phyloP scores from a whole-genome alignment of 2,113 vertebrate genomes.

The Apaloderma vittatum region DNA sequence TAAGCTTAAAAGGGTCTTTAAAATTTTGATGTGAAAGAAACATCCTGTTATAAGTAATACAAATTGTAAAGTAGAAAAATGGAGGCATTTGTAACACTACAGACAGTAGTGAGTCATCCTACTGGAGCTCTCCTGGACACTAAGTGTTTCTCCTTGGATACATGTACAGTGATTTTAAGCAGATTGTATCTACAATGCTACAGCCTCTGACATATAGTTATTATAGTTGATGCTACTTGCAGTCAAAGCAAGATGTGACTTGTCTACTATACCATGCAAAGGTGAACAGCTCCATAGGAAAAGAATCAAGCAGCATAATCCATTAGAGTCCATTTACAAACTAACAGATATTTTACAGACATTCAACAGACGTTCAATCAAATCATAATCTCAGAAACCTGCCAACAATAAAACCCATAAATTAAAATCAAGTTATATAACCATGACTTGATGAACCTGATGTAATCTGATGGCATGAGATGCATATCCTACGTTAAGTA shows the following conservation, averaged over 20 bases:
- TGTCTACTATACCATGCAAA: constrained; percentile 65
- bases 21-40: neutral
- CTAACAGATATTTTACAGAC: constrained; percentile 73
- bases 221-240: constrained; percentile 12
- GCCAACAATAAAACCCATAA: constrained; percentile 72
- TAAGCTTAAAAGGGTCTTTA: neutral
- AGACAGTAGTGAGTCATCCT: neutral
- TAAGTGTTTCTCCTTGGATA: neutral
- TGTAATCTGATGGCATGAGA: constrained; percentile 69
- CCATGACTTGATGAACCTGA: constrained; percentile 73
- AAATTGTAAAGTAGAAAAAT: neutral
- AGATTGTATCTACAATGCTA: constrained; percentile 5
- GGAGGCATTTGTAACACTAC: neutral
- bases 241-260: constrained; percentile 67
- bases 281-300: constrained; percentile 59
- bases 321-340: constrained; percentile 74
- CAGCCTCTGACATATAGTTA: constrained; percentile 63
- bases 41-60: neutral
- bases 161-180: neutral
- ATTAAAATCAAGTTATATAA: constrained; percentile 76
- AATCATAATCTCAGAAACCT: constrained; percentile 71
- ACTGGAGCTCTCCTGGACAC: neutral
- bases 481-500: constrained; percentile 50
- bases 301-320: constrained; percentile 49
- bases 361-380: constrained; percentile 71